Conservation (phyloP, 2,113 vertebrate species). For the Onychorhynchus coronatus region DNA sequence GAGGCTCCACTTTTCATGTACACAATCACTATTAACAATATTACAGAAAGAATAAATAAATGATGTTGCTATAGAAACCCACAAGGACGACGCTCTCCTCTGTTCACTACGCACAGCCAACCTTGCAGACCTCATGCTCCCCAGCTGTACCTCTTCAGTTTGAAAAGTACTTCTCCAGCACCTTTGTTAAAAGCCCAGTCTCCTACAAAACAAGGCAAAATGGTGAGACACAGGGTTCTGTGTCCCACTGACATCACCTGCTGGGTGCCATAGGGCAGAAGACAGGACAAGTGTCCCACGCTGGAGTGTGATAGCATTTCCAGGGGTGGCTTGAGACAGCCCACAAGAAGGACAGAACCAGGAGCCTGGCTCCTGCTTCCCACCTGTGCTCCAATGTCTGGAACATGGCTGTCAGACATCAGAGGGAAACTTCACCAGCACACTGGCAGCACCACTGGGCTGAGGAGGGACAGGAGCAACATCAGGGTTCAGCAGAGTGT, state of each 20-base stretch:
- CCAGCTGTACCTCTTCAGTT: slow-evolving; percentile 66
- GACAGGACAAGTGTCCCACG: not conserved
- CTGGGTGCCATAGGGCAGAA: accelerated
- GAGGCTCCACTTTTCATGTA: not conserved
- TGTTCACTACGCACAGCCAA: not conserved
- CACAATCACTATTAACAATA: not conserved
- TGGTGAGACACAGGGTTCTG: accelerated
- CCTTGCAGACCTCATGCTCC: not conserved
- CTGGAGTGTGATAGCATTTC: not conserved
- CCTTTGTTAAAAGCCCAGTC: slow-evolving; percentile 76
- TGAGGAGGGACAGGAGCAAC: not conserved
- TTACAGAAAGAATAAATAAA: slow-evolving; percentile 38
- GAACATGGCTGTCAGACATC: not conserved
- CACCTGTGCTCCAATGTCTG: not conserved
- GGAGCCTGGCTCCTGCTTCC: not conserved
- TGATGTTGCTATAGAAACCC: slow-evolving; percentile 30
- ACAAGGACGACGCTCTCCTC: not conserved
- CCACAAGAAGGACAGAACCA: not conserved
- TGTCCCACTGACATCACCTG: not conserved
- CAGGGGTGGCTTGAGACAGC: not conserved
- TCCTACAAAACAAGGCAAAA: slow-evolving; percentile 71
- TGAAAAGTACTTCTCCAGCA: slow-evolving; percentile 82
- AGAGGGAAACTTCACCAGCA: not conserved
- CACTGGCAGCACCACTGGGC: not conserved
- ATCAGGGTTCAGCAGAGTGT: not conserved